Conservation (phyloP, 2,113 vertebrate genomes). For the Trogon surrucura region DNA sequence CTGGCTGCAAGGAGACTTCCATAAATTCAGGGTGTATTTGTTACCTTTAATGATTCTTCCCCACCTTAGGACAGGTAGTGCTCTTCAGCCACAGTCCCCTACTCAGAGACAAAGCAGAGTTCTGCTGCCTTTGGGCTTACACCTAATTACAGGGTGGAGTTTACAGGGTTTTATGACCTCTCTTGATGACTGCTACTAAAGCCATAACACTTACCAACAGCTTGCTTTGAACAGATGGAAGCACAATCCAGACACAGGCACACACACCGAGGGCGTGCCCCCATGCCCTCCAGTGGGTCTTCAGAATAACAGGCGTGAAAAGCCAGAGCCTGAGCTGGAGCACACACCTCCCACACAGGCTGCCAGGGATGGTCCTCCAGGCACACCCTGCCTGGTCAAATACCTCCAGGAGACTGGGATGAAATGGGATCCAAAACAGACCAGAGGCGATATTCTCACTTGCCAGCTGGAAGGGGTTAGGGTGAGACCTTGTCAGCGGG, state of each 20-base stretch:
- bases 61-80: background rate
- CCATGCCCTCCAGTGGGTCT: background rate
- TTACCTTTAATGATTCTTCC: background rate
- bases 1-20: background rate
- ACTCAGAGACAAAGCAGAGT: background rate
- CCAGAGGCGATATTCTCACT: background rate
- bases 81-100: background rate
- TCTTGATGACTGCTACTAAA: background rate
- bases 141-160: background rate
- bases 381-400: background rate
- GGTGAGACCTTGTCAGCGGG: background rate
- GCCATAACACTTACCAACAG: background rate
- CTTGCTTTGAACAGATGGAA: background rate
- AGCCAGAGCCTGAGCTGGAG: background rate
- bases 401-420: background rate
- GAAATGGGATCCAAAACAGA: background rate
- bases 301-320: background rate
- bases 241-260: background rate
- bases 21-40: background rate
- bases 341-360: background rate
- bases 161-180: background rate
- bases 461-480: background rate
- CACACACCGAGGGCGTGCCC: background rate
- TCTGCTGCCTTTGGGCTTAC: background rate
- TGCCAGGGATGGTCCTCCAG: background rate